phyloP scores from a whole-genome alignment of 2,113 vertebrate species.

The Thermophis baileyi region DNA sequence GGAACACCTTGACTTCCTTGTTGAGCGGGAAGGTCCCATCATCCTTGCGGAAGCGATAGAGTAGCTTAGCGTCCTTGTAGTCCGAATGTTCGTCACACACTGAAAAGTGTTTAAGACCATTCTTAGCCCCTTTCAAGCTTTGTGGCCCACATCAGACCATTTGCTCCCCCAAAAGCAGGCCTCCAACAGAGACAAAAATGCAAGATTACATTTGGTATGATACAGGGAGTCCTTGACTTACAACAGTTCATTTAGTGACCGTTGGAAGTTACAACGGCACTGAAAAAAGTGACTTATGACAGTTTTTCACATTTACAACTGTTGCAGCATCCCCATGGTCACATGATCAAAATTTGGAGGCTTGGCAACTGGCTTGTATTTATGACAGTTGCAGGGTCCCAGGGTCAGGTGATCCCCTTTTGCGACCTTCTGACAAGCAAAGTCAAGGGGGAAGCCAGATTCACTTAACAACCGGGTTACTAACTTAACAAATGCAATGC shows the following conservation, averaged over 20 bases:
- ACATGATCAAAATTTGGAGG: neutral
- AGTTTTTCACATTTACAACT: too few relatives aligned
- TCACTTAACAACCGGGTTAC: neutral
- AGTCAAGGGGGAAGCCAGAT: neutral
- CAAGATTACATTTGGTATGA: too few relatives aligned
- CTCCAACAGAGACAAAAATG: too few relatives aligned
- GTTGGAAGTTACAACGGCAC: neutral
- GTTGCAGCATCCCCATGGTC: neutral
- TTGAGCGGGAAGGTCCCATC: slow-evolving; percentile 84
- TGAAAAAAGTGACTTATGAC: too few relatives aligned
- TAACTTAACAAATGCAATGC: neutral
- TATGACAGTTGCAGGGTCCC: neutral
- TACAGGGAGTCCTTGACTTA: neutral
- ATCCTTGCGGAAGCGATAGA: slow-evolving; percentile 87
- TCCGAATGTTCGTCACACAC: slow-evolving; percentile 80
- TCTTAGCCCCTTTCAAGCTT: neutral
- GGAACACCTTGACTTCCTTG: slow-evolving; percentile 80
- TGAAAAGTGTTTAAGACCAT: slow-evolving; percentile 26
- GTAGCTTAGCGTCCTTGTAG: slow-evolving; percentile 84
- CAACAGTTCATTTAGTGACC: neutral
- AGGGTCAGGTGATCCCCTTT: neutral
- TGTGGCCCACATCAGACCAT: neutral
- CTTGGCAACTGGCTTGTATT: neutral
- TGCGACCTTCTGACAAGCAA: neutral
- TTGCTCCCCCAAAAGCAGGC: too few relatives aligned